Conservation (phyloP, 2,113 vertebrate genomes). For the Picathartes gymnocephalus region DNA sequence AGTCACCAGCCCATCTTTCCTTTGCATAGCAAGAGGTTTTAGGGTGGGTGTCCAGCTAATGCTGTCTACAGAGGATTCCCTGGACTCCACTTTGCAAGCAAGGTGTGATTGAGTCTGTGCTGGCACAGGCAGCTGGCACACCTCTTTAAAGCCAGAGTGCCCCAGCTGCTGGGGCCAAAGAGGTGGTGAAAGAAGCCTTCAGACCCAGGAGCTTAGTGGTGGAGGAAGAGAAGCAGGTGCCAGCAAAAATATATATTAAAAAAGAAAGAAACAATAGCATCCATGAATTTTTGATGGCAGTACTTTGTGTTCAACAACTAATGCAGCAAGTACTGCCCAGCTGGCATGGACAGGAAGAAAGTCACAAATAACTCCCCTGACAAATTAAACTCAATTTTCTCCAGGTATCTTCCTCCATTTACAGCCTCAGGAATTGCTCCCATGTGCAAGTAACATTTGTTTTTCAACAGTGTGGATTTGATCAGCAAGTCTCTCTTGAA, state of each 20-base stretch:
- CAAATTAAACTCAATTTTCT: not conserved
- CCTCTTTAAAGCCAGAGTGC: not conserved
- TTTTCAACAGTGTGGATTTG: not conserved
- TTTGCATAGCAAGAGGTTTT: not conserved
- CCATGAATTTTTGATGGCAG: not conserved
- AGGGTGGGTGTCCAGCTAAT: not conserved
- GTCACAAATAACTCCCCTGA: not conserved
- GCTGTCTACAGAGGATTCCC: not conserved
- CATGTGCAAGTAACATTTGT: not conserved
- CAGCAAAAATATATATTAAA: not conserved
- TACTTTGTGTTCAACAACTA: not conserved
- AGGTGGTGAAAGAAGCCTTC: not conserved
- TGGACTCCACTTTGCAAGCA: not conserved
- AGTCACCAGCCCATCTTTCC: not conserved
- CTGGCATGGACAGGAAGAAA: not conserved
- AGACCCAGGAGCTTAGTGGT: not conserved
- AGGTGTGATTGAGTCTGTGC: not conserved
- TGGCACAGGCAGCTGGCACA: not conserved
- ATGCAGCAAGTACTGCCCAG: not conserved
- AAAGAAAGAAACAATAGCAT: not conserved
- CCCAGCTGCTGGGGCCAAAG: not conserved
- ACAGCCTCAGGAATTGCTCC: not conserved
- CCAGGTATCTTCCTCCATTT: not conserved
- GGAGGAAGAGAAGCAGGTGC: not conserved
- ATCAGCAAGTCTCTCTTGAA: not conserved